Base-by-base conservation (phyloP, 2,113 vertebrate genomes). In the Atrichornis clamosus region DNA sequence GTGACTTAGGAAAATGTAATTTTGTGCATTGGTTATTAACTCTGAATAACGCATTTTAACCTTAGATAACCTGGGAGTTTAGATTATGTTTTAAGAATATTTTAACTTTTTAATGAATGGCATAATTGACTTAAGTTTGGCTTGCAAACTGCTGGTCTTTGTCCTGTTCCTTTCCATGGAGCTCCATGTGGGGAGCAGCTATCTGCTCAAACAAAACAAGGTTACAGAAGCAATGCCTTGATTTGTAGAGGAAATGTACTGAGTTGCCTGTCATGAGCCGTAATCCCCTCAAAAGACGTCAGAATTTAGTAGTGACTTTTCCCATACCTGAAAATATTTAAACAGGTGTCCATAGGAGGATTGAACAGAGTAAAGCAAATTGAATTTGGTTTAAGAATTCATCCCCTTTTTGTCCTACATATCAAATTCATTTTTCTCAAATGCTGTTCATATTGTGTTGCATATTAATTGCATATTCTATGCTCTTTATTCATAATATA, bases 401-500 rank as follows among this genome's bases (percentile, higher is more conserved):
- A 63, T 86, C 87, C 80, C 92, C 59, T 91, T 96, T 95, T 76
- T 93, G 92, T 94, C 96, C 88, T 91, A 93, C 87, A 90, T 87
- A 95, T 78, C 82, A 63, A 92, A 96, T 95, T 95, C 79, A 93
- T 96, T 97, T 97, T 96, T 88, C 84, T 90, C 46, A 77, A 92
- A 87, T 68, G 52, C 76, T 96, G 73, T 90, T 96, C 94, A 41
- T 95, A 96, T 96, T 96, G 90, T 96, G 89, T 94, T 82, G 90
- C 74, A 89, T 96, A 87, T 96, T 96, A 97, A 96, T 97, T 97
- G 89, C 90, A 64, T 87, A 93, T 90, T 92, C 80, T 68, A 0
- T 94, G 93, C 96, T 97, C 95, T 96, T 96, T 95, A 89, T 95
- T 96, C 90, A 86, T 95, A 94, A 95, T 93, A 96, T 96, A 92